Conservation (phyloP, 2,888 invertebrate genomes). For the Trichopoda pennipes region DNA sequence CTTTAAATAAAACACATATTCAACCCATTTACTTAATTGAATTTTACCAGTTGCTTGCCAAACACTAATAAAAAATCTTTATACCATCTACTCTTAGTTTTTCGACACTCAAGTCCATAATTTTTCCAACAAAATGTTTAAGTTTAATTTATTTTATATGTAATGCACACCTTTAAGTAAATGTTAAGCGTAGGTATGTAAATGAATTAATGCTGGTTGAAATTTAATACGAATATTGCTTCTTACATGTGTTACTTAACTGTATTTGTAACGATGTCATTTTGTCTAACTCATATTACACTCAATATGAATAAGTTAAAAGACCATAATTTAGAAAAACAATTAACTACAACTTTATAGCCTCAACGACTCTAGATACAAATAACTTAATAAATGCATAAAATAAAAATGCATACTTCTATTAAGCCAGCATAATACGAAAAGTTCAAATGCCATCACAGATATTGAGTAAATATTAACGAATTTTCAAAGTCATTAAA, state of each 20-base stretch:
- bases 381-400: not conserved
- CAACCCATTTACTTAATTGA: too few relatives aligned
- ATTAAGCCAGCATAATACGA: too few relatives aligned
- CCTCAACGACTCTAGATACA: conserved; percentile 34
- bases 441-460: too few relatives aligned
- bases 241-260: conserved; percentile 52
- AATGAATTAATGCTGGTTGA: conserved; percentile 48
- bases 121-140: conserved; percentile 21
- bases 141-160: conserved; percentile 43
- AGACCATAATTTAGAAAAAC: conserved; percentile 40
- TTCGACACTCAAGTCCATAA: conserved; percentile 18
- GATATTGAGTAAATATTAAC: too few relatives aligned
- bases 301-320: conserved; percentile 40
- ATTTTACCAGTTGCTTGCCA: not conserved
- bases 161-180: conserved; percentile 5
- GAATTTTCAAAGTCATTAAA: too few relatives aligned
- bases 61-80: not conserved
- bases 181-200: conserved; percentile 22
- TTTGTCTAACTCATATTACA: conserved; percentile 56
- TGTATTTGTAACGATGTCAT: conserved; percentile 40
- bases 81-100: not conserved
- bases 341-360: conserved; percentile 57
- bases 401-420: too few relatives aligned
- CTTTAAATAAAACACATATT: too few relatives aligned
- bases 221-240: conserved; percentile 45